phyloP scores from a whole-genome alignment of 2,797 vertebrate genomes.

The Emys orbicularis region DNA sequence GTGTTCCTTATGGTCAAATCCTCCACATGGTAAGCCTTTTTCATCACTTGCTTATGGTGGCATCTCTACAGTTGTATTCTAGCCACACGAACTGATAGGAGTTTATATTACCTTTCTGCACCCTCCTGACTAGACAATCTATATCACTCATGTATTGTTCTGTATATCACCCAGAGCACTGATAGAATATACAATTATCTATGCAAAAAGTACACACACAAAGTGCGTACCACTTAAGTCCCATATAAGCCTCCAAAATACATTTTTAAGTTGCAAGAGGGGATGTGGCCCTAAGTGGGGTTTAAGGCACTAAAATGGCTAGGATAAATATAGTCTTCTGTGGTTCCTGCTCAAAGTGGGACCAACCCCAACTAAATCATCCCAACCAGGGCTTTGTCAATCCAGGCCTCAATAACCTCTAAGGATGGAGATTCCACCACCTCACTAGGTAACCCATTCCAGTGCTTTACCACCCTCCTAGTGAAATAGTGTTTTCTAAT shows the following conservation, averaged over 20 bases:
- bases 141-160: background rate
- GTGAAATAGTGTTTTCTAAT: no score
- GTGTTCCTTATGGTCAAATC: constrained; percentile 70
- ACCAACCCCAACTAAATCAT: no score
- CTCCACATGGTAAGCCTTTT: background rate
- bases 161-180: background rate
- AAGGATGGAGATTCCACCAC: no score
- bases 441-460: no score
- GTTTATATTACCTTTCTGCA: constrained; percentile 13
- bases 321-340: background rate
- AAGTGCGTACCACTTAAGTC: background rate
- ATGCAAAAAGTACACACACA: background rate
- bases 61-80: background rate
- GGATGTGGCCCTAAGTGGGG: background rate
- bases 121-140: constrained; percentile 10
- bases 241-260: background rate
- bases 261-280: background rate
- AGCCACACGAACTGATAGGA: background rate
- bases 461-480: no score
- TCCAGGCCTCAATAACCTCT: no score
- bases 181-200: background rate
- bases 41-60: constrained; percentile 21
- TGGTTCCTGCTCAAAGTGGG: no score
- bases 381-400: no score
- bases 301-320: background rate